These are phyloP conservation scores for Mesodorylaimus sp. DNA, from an alignment of 2,888 invertebrate species.

Conservation along the genomic window DNA sequence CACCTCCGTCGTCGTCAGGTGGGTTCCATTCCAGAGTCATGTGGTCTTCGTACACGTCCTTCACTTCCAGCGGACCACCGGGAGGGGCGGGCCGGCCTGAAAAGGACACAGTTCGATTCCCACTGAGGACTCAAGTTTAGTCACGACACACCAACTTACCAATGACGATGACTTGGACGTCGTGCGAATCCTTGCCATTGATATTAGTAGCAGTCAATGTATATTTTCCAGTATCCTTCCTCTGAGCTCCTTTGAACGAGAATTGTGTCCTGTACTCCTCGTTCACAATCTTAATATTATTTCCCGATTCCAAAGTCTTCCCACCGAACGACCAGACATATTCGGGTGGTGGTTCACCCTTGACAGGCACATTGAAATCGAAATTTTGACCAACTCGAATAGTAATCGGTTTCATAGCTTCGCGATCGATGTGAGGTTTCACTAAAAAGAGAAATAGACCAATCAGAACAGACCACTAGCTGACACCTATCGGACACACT, in stretches of 20 bases:
- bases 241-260: slow-evolving; percentile 55
- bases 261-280: slow-evolving; percentile 80
- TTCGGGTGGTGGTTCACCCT: slow-evolving; percentile 37
- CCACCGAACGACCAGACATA: slow-evolving; percentile 33
- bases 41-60: slow-evolving; percentile 36
- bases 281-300: slow-evolving; percentile 63
- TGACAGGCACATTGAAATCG: slow-evolving; percentile 33
- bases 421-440: slow-evolving; percentile 36
- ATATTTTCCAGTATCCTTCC: slow-evolving; percentile 70
- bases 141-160: slow-evolving; percentile 26
- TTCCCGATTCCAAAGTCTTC: no score
- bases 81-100: slow-evolving; percentile 16
- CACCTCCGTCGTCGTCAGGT: slow-evolving; percentile 37
- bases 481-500: no score
- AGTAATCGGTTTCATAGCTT: slow-evolving; percentile 32
- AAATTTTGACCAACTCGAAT: slow-evolving; percentile 37
- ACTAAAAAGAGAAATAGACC: slow-evolving; percentile 30
- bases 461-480: no score
- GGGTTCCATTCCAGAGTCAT: slow-evolving; percentile 36
- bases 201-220: slow-evolving; percentile 78
- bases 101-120: no score
- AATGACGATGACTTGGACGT: slow-evolving; percentile 52
- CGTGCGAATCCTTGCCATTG: slow-evolving; percentile 67
- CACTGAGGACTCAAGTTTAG: no score
- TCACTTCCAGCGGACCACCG: slow-evolving; percentile 31